Evolutionary conservation across 2,888 invertebrate species (phyloP), one percentile per base, ranked within the genome.

Genomic region (Cinara cedri): DNA sequence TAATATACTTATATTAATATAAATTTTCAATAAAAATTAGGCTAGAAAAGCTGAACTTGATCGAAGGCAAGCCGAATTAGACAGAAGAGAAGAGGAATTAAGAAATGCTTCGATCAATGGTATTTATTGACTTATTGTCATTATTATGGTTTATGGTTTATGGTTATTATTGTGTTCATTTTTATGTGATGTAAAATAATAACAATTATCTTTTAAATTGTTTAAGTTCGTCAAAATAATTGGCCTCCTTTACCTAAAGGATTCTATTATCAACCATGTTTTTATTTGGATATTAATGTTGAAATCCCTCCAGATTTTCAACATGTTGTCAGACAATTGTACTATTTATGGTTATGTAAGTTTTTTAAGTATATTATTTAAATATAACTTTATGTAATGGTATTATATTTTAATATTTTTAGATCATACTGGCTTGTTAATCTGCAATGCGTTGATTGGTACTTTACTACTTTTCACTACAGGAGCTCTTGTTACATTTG

Each of bases 221-320:
- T 86, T 86, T 76, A 84, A 89, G 90, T 88, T 80, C 87, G 95
- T 83, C 89, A 93, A 83, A 98, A 99, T 86, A 99, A 99, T 87
- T 99, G 98, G 97, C 99, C 99, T 1, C 99, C 99, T 0, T 87
- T 99, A 82, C 98, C 99, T 0, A 91, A 93, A 75, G 92, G 93
- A 85, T 95, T 94, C 84, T 97, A 96, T 81, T 90, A 98, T 82
- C 95, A 97, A 85, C 98, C 99, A 0, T 99, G 99, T 87, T 99
- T 99, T 88, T 98, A 98, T 87, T 98, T 99, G 89, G 98, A 99
- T 87, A 97, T 99, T 84, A 95, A 96, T 86, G 94, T 99, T 66
- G 99, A 99, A 86, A 99, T 99, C 86, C 97, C 98, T 34, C 89
- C 95, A 70, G 97, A 98, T 86, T 99, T 99, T 88, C 98, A 99